phyloP scores from a whole-genome alignment of 1,140 invertebrate genomes.

The Bactericera cockerelli region DNA sequence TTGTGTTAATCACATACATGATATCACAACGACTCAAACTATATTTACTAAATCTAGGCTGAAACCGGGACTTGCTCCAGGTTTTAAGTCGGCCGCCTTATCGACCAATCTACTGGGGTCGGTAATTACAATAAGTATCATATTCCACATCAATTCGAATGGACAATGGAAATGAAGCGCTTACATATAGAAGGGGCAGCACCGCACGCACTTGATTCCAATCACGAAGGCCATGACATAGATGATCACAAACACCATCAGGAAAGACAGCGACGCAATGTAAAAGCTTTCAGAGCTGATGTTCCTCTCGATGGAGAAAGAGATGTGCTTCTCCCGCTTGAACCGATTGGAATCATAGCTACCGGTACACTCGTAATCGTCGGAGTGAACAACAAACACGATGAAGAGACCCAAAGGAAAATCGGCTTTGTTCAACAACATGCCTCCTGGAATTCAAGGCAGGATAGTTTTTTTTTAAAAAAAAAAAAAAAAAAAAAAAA shows the following conservation, averaged over 20 bases:
- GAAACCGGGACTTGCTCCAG: too few relatives aligned
- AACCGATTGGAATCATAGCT: conserved; percentile 24
- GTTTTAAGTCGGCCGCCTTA: too few relatives aligned
- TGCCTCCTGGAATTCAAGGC: conserved; percentile 15
- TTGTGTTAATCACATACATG: too few relatives aligned
- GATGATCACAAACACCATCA: conserved; percentile 40
- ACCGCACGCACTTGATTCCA: neutral
- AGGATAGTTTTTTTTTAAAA: too few relatives aligned
- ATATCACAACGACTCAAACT: too few relatives aligned
- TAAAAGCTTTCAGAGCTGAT: conserved; percentile 45
- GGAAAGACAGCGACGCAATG: conserved; percentile 37
- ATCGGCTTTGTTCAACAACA: conserved; percentile 39
- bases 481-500: too few relatives aligned
- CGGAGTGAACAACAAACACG: conserved; percentile 61
- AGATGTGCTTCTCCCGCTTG: conserved; percentile 34
- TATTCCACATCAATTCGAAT: too few relatives aligned
- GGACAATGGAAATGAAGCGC: too few relatives aligned
- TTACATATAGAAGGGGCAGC: neutral
- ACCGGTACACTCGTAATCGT: conserved; percentile 50
- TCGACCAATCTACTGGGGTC: too few relatives aligned
- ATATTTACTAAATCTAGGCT: too few relatives aligned
- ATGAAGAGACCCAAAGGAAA: conserved; percentile 62
- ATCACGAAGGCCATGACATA: conserved; percentile 30
- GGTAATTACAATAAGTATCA: too few relatives aligned
- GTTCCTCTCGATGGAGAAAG: conserved; percentile 36